Conservation (phyloP, 2,113 vertebrate species). For the Uropsilus gracilis region DNA sequence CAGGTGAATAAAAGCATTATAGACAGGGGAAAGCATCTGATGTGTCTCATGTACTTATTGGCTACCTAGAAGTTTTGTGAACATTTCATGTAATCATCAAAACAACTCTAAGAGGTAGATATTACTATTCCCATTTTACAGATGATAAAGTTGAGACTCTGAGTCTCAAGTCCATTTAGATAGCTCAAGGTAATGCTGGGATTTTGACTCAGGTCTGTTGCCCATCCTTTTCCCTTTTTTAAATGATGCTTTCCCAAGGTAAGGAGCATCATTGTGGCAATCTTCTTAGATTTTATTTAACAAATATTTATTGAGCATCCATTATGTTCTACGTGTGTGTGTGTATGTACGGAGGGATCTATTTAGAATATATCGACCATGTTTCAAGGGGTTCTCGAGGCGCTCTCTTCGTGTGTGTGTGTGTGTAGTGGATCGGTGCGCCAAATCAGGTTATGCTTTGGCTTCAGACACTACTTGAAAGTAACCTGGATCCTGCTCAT, state of each 20-base stretch:
- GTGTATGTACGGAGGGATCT: no score
- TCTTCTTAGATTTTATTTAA: slow-evolving; percentile 32
- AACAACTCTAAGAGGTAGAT: background rate
- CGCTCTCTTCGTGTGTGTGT: no score
- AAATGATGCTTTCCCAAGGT: background rate
- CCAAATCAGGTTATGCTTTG: slow-evolving; percentile 2
- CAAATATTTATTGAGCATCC: slow-evolving; percentile 42
- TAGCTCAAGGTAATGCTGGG: background rate
- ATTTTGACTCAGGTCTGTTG: slow-evolving; percentile 10
- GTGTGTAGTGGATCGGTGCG: background rate
- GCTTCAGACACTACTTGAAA: slow-evolving; percentile 49
- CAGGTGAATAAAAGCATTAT: background rate
- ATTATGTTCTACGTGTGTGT: background rate
- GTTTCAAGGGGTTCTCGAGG: no score
- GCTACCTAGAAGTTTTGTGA: background rate
- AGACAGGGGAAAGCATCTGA: background rate
- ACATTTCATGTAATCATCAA: background rate
- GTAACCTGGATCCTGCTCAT: background rate
- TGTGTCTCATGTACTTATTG: background rate
- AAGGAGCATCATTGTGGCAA: background rate
- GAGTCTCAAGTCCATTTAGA: background rate
- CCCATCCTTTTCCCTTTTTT: background rate
- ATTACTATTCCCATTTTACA: no score
- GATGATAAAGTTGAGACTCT: background rate
- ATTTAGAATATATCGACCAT: no score